phyloP scores from a whole-genome alignment of 2,113 vertebrate species.

The Strigops habroptila region DNA sequence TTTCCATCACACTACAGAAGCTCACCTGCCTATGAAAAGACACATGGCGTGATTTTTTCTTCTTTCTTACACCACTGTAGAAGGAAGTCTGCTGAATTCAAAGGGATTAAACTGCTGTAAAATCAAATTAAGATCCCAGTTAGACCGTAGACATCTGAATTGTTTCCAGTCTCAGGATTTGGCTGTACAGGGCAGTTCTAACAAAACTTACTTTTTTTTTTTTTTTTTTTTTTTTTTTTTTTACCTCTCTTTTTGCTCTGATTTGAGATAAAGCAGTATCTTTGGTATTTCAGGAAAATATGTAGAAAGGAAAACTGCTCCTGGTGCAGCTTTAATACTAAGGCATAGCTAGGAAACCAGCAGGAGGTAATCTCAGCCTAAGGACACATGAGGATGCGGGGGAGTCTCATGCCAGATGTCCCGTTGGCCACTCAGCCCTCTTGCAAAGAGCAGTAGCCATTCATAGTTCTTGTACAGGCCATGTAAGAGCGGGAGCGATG shows the following conservation, averaged over 20 bases:
- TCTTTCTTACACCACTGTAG: conserved; percentile 47
- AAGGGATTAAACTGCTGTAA: conserved; percentile 62
- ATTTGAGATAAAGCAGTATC: not conserved
- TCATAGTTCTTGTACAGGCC: not conserved
- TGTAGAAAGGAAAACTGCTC: not conserved
- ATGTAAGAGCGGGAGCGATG: not conserved
- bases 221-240: not conserved
- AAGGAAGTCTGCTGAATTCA: conserved; percentile 47
- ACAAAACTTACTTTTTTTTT: not conserved
- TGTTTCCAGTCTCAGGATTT: conserved; percentile 53
- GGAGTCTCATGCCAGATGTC: not conserved
- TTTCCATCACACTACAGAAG: conserved; percentile 67
- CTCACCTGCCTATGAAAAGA: conserved; percentile 63
- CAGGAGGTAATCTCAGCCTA: not conserved
- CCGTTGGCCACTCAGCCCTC: not conserved
- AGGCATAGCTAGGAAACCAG: not conserved
- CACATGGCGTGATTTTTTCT: conserved; percentile 40
- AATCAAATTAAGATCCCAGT: conserved; percentile 59
- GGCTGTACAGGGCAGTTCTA: not conserved
- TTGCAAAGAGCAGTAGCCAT: not conserved
- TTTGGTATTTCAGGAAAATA: not conserved
- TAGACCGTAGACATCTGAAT: conserved; percentile 50
- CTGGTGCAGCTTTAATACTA: not conserved
- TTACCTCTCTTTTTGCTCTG: not conserved
- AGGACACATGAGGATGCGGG: not conserved